Evolutionary conservation across 2,113 vertebrate species (phyloP).

Genomic region (Cygnus buccinator): DNA sequence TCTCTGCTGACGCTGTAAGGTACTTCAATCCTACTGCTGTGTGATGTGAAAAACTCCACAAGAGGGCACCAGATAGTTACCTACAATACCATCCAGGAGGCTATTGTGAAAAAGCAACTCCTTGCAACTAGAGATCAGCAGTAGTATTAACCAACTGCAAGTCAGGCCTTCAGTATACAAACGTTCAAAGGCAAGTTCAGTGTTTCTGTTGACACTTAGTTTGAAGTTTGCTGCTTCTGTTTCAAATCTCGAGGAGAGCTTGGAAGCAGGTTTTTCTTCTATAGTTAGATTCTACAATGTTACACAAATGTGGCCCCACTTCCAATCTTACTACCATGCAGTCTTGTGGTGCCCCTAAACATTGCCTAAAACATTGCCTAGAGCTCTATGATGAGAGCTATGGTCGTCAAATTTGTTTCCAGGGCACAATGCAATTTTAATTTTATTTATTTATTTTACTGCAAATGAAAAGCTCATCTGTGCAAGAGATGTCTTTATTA

Average conservation of each 20-base stretch:
- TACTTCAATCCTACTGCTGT: not conserved
- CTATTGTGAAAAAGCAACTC: not conserved
- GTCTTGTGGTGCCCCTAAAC: not conserved
- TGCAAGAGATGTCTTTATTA: not conserved
- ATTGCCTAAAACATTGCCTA: not conserved
- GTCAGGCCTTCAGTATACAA: not conserved
- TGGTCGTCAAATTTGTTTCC: not conserved
- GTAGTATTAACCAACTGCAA: not conserved
- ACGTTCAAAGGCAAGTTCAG: not conserved
- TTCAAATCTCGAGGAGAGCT: not conserved
- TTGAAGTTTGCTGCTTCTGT: not conserved
- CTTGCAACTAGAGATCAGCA: not conserved
- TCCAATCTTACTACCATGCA: not conserved
- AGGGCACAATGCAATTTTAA: not conserved
- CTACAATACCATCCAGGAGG: not conserved
- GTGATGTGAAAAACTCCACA: not conserved
- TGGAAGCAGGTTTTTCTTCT: not conserved
- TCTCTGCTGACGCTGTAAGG: not conserved
- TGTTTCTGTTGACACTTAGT: not conserved
- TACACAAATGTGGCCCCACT: not conserved
- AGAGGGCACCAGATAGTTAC: slow-evolving; percentile 21
- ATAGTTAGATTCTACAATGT: no score
- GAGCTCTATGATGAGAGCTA: not conserved
- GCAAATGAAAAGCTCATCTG: not conserved
- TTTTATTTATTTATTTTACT: not conserved